Percentiles rank a stretch among this genome's conserved stretches.
These are phyloP conservation scores for Eupithecia dodoneata DNA, from an alignment of 2,888 invertebrate species.

Conservation along the genomic window DNA sequence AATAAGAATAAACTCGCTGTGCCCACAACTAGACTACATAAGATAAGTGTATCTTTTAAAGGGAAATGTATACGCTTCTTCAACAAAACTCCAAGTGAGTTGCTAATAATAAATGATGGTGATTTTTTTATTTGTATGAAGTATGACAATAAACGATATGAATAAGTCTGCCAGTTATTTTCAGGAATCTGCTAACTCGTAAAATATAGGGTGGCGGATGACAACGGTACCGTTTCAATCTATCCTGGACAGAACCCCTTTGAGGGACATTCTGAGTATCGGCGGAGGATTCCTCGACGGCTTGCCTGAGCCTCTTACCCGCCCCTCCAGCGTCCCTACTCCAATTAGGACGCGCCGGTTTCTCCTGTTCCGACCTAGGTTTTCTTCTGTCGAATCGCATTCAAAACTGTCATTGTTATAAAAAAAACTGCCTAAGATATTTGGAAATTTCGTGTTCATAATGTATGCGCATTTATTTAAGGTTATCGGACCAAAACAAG, in stretches of 20 bases:
- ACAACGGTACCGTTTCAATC: slow-evolving; percentile 74
- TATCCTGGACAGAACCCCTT: slow-evolving; percentile 67
- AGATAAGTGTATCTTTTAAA: too few relatives aligned
- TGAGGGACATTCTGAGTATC: slow-evolving; percentile 55
- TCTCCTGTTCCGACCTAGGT: slow-evolving; percentile 67
- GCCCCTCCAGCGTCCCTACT: slow-evolving; percentile 67
- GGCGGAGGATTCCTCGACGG: slow-evolving; percentile 69
- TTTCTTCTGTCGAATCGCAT: slow-evolving; percentile 76
- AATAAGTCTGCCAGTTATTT: not conserved
- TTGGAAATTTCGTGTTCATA: slow-evolving; percentile 9
- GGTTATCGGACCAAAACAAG: not conserved
- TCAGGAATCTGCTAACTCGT: slow-evolving; percentile 14
- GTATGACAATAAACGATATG: too few relatives aligned
- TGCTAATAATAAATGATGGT: too few relatives aligned
- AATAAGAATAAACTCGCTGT: too few relatives aligned
- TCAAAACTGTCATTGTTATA: slow-evolving; percentile 48
- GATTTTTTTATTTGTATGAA: too few relatives aligned
- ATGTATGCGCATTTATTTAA: not conserved
- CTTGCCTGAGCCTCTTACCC: slow-evolving; percentile 69
- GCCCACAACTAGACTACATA: too few relatives aligned
- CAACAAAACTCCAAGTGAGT: too few relatives aligned
- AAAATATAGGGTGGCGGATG: slow-evolving; percentile 6
- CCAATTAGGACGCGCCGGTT: slow-evolving; percentile 59
- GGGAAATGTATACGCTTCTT: too few relatives aligned
- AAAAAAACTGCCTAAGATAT: slow-evolving; percentile 24